Evolutionary conservation across 2,888 invertebrate genomes (phyloP), one percentile per base, ranked within the genome.

Genomic region (Odiellus spinosus): DNA sequence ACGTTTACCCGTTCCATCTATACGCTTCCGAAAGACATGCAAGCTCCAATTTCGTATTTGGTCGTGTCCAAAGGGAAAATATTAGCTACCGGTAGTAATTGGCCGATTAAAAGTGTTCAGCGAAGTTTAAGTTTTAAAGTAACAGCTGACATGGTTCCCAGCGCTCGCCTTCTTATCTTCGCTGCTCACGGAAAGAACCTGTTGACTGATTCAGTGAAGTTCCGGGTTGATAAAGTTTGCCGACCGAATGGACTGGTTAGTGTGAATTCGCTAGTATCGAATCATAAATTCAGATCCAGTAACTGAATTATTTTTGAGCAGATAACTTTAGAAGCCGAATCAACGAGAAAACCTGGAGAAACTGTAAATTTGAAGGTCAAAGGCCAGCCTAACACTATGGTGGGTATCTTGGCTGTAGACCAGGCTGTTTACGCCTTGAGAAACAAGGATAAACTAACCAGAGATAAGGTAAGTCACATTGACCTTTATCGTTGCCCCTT

Each of bases 331-430:
- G 26, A 26, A 26, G 26, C 26, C 5, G 26, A 26, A 26, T 6
- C 5, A 4, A 8, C 4, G 4, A 26, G 26, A 26, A 26, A 26
- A 26, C 26, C 26, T 4, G 26, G 26, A 6, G 26, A 26, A 26
- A 8, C 8, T 26, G 26, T 26, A 6, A 4, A 26, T 26, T 26
- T 26, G 26, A 26, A 26, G 8, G 26, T 26, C 5, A 26, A 26
- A 26, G 26, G 26, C 5, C 4, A 26, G 26, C 26, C 26, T 26
- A 26, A 26, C 15, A 54, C 54, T 12, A 20, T 45, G 6, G 51
- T 58, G 38, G 53, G 53, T 12, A 18, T 57, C 19, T 38, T 52
- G 18, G 56, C 53, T n/a, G 53, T 58, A 3, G 58, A 58, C 35
- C 48, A 53, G 46, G 56, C 56, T 8, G 52, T 57, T 11, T 54